A percentile compares a stretch with the other conserved stretches of the same genome.
phyloP scores from a whole-genome alignment of 2,113 vertebrate genomes.

The Pandion haliaetus region DNA sequence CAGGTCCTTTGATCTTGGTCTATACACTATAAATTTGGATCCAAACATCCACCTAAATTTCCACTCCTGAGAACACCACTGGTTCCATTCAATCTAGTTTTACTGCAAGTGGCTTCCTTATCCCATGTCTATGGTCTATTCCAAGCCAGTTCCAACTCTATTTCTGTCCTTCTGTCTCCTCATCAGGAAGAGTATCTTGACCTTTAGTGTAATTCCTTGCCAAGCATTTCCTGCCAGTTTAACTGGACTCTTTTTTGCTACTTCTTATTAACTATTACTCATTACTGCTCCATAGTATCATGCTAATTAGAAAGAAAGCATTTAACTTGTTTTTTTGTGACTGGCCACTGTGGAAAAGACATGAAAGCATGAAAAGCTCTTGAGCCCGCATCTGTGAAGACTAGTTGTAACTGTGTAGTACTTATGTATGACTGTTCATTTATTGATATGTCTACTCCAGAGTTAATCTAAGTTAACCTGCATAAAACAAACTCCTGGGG shows the following conservation, averaged over 20 bases:
- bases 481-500: background rate
- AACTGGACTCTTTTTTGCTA: background rate
- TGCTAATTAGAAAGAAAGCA: background rate
- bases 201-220: background rate
- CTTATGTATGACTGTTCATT: background rate
- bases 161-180: background rate
- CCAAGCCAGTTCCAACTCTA: background rate
- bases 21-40: background rate
- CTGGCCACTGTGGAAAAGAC: background rate
- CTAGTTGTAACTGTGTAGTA: background rate
- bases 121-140: background rate
- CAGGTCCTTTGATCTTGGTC: background rate
- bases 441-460: background rate
- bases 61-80: background rate
- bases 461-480: background rate
- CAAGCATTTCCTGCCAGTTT: background rate
- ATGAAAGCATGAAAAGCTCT: background rate
- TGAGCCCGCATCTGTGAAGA: background rate
- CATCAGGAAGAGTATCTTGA: background rate
- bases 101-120: background rate
- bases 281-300: background rate
- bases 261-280: background rate
- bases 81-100: background rate
- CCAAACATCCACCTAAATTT: background rate
- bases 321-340: background rate